A percentile compares a stretch with the other conserved stretches of the same genome.
Evolutionary conservation across 1,140 invertebrate genomes (phyloP).

Genomic region (Geopemphigus sp.): DNA sequence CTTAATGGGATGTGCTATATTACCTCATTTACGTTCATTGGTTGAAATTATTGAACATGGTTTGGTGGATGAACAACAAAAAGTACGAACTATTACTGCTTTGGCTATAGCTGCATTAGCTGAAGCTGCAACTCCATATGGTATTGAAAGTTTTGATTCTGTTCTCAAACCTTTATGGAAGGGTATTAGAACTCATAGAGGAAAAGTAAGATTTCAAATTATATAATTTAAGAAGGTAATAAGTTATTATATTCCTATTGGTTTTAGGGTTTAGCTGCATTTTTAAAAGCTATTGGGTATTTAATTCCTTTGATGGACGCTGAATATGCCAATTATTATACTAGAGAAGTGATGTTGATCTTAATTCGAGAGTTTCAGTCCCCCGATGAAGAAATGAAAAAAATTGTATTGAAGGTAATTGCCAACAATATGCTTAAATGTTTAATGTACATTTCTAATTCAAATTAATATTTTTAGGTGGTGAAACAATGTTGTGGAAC

Average conservation of each 20-base stretch:
- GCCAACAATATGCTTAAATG: neutral
- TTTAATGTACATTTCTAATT: neutral
- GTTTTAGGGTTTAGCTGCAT: constrained; percentile 85
- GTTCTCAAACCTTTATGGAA: constrained; percentile 99
- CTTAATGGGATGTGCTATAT: constrained; percentile 98
- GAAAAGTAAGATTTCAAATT: constrained; percentile 64
- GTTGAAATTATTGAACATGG: constrained; percentile 99
- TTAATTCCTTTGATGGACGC: constrained; percentile 99
- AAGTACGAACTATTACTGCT: constrained; percentile 95
- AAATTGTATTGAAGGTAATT: constrained; percentile 94
- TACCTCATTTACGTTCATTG: constrained; percentile 95
- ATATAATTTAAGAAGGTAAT: neutral
- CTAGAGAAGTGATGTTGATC: constrained; percentile 99
- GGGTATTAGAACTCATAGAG: constrained; percentile 95
- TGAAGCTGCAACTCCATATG: constrained; percentile 98
- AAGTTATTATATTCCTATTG: constrained; percentile 23
- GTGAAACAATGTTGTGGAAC: constrained; percentile 99
- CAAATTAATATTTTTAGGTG: constrained; percentile 62
- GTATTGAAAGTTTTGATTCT: constrained; percentile 99
- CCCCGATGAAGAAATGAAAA: constrained; percentile 99
- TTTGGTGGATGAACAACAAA: constrained; percentile 82
- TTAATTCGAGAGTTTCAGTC: constrained; percentile 99
- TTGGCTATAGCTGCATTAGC: constrained; percentile 95
- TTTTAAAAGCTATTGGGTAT: constrained; percentile 99
- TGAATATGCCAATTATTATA: constrained; percentile 99